Conservation (phyloP, 2,888 invertebrate species). For the Beris chalybata region DNA sequence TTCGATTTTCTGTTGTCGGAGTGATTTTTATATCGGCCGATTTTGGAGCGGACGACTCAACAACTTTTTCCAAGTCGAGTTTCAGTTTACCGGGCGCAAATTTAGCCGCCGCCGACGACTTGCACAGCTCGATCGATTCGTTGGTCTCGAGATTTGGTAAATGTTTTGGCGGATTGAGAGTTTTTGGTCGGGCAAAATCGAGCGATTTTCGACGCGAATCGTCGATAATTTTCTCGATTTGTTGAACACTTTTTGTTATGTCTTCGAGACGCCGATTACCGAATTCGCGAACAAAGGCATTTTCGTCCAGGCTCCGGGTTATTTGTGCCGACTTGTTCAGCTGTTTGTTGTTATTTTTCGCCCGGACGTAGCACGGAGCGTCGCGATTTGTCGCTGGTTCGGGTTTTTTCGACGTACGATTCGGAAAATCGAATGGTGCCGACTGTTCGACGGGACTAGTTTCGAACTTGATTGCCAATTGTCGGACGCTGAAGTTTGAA, state of each 20-base stretch:
- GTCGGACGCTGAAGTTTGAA: constrained; percentile 62
- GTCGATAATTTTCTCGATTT: constrained; percentile 48
- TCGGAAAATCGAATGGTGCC: constrained; percentile 61
- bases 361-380: constrained; percentile 62
- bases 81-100: constrained; percentile 41
- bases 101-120: constrained; percentile 18
- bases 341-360: constrained; percentile 58
- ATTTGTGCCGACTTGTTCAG: constrained; percentile 64
- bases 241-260: constrained; percentile 47
- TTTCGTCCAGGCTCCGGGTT: constrained; percentile 72
- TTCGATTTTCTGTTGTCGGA: constrained; percentile 65
- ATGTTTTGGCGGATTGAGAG: constrained; percentile 61
- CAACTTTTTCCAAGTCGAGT: constrained; percentile 37
- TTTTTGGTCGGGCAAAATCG: constrained; percentile 64
- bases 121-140: constrained; percentile 37
- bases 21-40: constrained; percentile 55
- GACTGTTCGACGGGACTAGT: constrained; percentile 63
- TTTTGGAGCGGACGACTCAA: constrained; percentile 40
- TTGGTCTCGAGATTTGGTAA: constrained; percentile 48
- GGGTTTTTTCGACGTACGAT: constrained; percentile 17
- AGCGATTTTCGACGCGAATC: constrained; percentile 61
- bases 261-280: constrained; percentile 56
- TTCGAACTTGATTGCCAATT: constrained; percentile 66
- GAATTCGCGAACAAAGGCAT: constrained; percentile 71
- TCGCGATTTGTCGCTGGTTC: constrained; percentile 32